Conservation (phyloP, 37 sponge, comb jelly and placozoan genomes). For the Cliona cf. orientalis region DNA sequence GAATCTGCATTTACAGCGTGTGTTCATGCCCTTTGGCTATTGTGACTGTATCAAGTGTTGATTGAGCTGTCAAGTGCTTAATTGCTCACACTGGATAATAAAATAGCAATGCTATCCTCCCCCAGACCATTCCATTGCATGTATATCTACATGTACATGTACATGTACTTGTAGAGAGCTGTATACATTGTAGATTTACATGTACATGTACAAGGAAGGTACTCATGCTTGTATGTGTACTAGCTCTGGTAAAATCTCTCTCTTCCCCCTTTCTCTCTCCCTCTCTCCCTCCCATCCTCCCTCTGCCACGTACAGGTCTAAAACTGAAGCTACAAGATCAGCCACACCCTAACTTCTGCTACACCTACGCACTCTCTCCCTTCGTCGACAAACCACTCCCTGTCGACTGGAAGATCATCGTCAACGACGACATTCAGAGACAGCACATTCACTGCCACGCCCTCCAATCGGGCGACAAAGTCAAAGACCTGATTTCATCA, state of each 20-base stretch:
- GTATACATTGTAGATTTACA: background rate
- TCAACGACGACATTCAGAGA: constrained; percentile 11
- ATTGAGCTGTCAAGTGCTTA: too few species aligned
- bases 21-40: too few species aligned
- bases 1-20: too few species aligned
- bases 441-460: constrained; percentile 50
- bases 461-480: constrained; percentile 25
- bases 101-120: too few species aligned
- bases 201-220: too few species aligned
- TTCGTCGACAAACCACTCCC: background rate
- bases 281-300: background rate
- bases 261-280: background rate
- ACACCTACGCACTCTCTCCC: constrained; percentile 48
- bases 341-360: constrained; percentile 8
- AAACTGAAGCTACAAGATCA: constrained; percentile 23
- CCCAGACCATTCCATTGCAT: too few species aligned
- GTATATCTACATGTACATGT: background rate
- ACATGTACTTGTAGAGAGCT: background rate
- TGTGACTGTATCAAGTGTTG: too few species aligned
- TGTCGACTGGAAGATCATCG: constrained; percentile 56
- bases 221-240: too few species aligned
- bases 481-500: constrained; percentile 10
- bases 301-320: constrained; percentile 23
- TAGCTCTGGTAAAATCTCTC: too few species aligned
- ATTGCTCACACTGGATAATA: too few species aligned